Base-by-base conservation (phyloP, 2,113 vertebrate genomes). In the Eulacestoma nigropectus region DNA sequence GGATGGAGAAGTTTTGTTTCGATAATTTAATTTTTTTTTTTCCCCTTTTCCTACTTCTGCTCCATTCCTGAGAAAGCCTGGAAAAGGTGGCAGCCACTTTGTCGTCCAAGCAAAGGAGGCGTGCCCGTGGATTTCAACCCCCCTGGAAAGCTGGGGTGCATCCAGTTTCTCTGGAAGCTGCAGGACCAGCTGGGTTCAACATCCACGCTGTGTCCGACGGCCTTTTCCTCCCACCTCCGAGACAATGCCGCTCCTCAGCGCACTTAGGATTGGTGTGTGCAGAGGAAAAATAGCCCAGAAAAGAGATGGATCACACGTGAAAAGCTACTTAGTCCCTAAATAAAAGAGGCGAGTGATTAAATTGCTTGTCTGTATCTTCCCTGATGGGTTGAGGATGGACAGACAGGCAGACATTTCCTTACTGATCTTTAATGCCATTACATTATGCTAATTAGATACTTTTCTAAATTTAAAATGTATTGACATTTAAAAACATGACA, bases 191-290 rank as follows among this genome's bases (percentile, higher is more conserved):
- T 10, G 37, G 33, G 49, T 41, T 78, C 8, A 0, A 46, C 1
- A 5, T 4, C 62, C 87, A 21, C 0, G 0, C 44, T 7, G 3
- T 3, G 16, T 14, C n/a, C 3, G 0, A 19, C 22, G 22, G 20
- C 27, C 23, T 93, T 55, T 68, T 44, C 30, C 63, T 46, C 64
- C 52, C 35, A 29, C 17, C 50, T 9, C 52, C 0, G 0, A 63
- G 44, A 67, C 57, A 91, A 72, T 57, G n/a, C 72, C 3, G 6
- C 47, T 81, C 55, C 59, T 74, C 29, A 0, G 15, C 0, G 0
- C 9, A 0, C 72, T 53, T 60, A 25, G 53, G 44, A 30, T 37
- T 4, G 3, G 37, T 6, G 3, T 15, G 46, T 1, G 41, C 62
- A 65, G 59, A 9, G 10, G 78, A 47, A 84, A 79, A 89, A 59